Evolutionary conservation across 2,888 invertebrate species (phyloP), one percentile per base, ranked within the genome.

Genomic region (Barypeithes pellucidus): DNA sequence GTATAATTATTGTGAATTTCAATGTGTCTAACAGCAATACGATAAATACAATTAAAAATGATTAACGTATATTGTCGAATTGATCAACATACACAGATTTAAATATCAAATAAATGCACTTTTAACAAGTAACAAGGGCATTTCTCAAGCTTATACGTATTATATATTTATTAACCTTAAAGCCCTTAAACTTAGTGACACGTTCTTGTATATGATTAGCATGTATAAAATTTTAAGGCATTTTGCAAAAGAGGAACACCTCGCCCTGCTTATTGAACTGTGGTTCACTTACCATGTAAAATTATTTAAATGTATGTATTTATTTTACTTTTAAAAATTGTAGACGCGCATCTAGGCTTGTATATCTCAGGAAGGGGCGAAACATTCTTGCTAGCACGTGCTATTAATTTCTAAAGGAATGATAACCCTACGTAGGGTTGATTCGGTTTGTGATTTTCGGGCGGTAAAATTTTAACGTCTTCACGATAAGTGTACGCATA

Each of bases 401-500:
- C 73, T 73, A 73, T 66, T 65, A 16, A 62, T 65, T 65, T 50
- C 67, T 41, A 59, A 62, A 67, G 54, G 36, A 57, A 57, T 57
- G 33, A 54, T 67, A 61, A 59, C 62, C 8, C 47, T 12, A 59
- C 43, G 29, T 41, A 65, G 73, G 73, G 73, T 73, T 73, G 73
- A 63, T 61, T 74, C 74, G 66, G 70, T 70, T 67, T 70, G 67
- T 73, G 73, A 73, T 69, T 72, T 73, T 73, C 65, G 52, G 69
- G 73, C 73, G 73, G 69, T 54, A 73, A 73, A 73, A 65, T 39
- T 59, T 45, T 73, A 73, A 73, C 73, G 73, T 73, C 73, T 73
- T 69, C 33, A 65, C 67, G 62, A 43, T 62, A 41, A 11, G 39
- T 39, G 39, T 54, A 71, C 60, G 65, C 36, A 47, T 65, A 50